phyloP scores from a whole-genome alignment of 2,113 vertebrate species.

The Todiramphus saurophagus region DNA sequence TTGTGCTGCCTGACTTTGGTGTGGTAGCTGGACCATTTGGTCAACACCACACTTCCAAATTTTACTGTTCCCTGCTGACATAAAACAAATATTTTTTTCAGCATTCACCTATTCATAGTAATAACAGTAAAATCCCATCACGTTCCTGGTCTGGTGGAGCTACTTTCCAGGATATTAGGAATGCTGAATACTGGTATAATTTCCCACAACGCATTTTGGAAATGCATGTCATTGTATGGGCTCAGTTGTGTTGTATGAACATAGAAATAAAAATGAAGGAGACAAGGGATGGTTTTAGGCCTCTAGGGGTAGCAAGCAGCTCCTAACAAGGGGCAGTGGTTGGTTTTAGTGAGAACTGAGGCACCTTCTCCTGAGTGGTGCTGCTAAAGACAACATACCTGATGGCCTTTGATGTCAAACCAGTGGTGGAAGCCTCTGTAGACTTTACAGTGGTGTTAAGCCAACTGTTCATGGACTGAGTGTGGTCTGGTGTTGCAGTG shows the following conservation, averaged over 20 bases:
- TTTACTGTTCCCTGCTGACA: neutral
- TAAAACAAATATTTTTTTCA: neutral
- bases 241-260: neutral
- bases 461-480: neutral
- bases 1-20: neutral
- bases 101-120: neutral
- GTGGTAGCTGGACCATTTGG: neutral
- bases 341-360: neutral
- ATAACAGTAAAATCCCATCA: neutral
- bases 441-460: neutral
- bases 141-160: neutral
- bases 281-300: neutral
- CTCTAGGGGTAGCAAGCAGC: neutral
- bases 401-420: neutral
- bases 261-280: neutral
- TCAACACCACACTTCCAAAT: fast-evolving
- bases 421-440: neutral
- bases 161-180: neutral
- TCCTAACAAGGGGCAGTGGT: neutral
- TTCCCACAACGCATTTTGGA: neutral
- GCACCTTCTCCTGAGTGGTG: neutral
- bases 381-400: neutral
- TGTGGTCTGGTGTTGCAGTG: neutral
- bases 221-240: neutral
- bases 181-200: neutral